phyloP scores from a whole-genome alignment of 2,113 vertebrate genomes.

The Poeciliopsis turrubarensis region DNA sequence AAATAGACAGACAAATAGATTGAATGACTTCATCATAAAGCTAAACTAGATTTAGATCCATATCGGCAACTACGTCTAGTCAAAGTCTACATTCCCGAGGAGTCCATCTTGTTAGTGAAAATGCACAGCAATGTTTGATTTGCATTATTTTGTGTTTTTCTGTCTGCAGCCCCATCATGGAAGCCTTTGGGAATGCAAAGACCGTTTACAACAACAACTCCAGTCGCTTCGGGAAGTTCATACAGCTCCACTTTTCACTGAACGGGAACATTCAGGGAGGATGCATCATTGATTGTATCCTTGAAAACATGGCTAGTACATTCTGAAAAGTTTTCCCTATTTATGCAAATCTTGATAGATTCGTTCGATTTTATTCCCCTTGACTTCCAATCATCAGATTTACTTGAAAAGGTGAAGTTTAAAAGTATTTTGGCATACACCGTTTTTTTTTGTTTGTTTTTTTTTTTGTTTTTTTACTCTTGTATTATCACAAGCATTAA shows the following conservation, averaged over 20 bases:
- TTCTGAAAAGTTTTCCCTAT: background rate
- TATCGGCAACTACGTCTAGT: background rate
- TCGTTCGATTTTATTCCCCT: conserved; percentile 37
- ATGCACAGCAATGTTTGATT: background rate
- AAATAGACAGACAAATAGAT: no score
- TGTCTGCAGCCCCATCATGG: conserved; percentile 87
- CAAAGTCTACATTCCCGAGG: background rate
- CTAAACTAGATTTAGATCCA: no score
- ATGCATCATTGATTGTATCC: conserved; percentile 92
- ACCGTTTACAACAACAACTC: conserved; percentile 96
- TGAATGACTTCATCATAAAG: no score
- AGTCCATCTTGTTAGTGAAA: background rate
- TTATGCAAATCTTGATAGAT: background rate
- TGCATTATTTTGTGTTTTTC: conserved; percentile 3
- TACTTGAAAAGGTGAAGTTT: conserved; percentile 80
- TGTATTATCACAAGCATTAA: background rate
- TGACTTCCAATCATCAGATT: conserved; percentile 72
- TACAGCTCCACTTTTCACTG: conserved; percentile 91
- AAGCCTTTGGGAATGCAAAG: conserved; percentile 92
- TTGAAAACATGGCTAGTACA: conserved; percentile 34
- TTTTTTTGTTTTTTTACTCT: background rate
- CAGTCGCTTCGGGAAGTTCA: conserved; percentile 93
- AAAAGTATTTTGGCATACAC: background rate
- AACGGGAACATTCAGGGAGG: conserved; percentile 91
- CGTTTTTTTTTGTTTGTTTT: background rate